These are phyloP conservation scores for Xenotilapia longispinis DNA, from an alignment of 2,113 vertebrate genomes.

Conservation along the genomic window DNA sequence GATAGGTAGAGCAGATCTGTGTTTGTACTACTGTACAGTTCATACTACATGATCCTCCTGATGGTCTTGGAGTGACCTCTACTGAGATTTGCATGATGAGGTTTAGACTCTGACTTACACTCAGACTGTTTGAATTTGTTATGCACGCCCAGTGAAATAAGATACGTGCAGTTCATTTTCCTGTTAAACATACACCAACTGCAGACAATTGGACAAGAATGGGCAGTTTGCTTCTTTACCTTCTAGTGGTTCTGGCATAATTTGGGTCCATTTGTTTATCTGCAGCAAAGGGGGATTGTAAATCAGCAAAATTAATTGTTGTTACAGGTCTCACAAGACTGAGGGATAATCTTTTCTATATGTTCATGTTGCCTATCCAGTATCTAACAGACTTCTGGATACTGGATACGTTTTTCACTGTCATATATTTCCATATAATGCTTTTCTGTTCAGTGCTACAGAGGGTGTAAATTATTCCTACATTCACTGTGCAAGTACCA, in stretches of 20 bases:
- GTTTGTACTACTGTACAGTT: background rate
- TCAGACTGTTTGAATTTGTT: constrained; percentile 42
- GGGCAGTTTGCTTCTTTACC: background rate
- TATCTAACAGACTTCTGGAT: background rate
- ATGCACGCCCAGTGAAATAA: constrained; percentile 53
- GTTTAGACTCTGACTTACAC: constrained; percentile 8
- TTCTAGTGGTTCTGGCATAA: background rate
- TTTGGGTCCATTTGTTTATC: background rate
- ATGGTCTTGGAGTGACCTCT: constrained; percentile 56
- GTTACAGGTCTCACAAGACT: background rate
- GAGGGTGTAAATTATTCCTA: background rate
- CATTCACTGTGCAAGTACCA: background rate
- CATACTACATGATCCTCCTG: background rate
- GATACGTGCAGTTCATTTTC: constrained; percentile 6
- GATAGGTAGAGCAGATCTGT: background rate
- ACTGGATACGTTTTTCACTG: background rate
- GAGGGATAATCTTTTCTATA: background rate
- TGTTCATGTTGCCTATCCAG: background rate
- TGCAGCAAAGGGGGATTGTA: background rate
- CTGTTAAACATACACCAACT: background rate
- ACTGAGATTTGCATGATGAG: constrained; percentile 64
- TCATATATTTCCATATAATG: background rate
- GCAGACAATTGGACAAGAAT: background rate
- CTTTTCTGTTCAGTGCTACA: background rate
- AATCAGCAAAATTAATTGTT: background rate